Conservation (phyloP, 2,113 vertebrate genomes). For the Cryptoleucopteryx plumbea region DNA sequence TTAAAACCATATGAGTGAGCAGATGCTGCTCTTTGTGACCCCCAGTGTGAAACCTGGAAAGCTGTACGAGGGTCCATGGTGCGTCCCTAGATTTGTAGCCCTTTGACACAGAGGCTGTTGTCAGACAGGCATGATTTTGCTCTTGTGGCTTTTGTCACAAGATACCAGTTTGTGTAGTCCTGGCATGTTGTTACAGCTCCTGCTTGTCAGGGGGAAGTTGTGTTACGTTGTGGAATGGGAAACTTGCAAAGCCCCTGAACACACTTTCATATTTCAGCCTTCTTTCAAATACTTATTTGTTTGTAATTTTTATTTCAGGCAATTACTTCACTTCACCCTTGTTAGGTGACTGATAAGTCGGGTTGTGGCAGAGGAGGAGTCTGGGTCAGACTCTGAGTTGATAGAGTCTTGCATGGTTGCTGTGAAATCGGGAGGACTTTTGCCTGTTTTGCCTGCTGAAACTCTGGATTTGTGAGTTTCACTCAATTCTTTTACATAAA, state of each 20-base stretch:
- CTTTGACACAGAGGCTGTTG: background rate
- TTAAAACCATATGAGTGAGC: background rate
- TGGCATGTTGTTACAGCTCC: background rate
- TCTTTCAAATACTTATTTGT: background rate
- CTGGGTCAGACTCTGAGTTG: background rate
- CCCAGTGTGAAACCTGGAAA: background rate
- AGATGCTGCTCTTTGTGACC: background rate
- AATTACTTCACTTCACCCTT: background rate
- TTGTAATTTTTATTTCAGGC: background rate
- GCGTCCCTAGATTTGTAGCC: background rate
- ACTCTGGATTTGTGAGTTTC: background rate
- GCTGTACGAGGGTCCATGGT: fast-evolving
- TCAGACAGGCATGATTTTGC: background rate
- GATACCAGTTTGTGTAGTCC: background rate
- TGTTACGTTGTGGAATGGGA: background rate
- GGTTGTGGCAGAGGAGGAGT: background rate
- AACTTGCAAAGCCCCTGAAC: background rate
- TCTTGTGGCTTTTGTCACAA: background rate
- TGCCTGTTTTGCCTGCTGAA: background rate
- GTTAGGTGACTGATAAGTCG: background rate
- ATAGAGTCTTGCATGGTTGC: background rate
- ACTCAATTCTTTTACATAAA: background rate
- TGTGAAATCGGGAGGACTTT: background rate
- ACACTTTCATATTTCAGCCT: background rate
- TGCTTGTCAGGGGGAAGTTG: background rate